These are phyloP conservation scores for Prinia subflava DNA, from an alignment of 2,113 vertebrate species.

Conservation along the genomic window DNA sequence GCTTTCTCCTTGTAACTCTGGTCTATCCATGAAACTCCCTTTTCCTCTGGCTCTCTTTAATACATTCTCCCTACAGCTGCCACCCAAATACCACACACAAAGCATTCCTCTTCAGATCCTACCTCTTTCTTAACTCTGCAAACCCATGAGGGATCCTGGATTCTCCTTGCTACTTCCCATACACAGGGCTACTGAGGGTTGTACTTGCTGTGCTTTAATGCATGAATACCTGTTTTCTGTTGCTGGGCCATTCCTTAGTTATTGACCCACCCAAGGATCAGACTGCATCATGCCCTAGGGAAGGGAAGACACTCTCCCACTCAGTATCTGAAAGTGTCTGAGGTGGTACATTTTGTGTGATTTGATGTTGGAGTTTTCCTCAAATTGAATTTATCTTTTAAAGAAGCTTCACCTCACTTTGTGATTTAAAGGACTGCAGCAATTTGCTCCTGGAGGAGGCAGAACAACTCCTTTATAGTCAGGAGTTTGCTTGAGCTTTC, in stretches of 20 bases:
- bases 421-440: neutral
- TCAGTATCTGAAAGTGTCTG: neutral
- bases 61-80: neutral
- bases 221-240: neutral
- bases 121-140: neutral
- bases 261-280: neutral
- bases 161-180: neutral
- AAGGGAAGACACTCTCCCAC: neutral
- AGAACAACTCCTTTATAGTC: neutral
- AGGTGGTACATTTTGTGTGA: neutral
- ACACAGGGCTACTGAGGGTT: neutral
- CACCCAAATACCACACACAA: neutral
- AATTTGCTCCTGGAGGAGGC: neutral
- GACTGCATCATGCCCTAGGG: accelerated
- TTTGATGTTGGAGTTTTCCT: neutral
- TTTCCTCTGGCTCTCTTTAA: neutral
- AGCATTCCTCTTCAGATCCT: neutral
- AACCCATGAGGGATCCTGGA: neutral
- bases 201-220: neutral
- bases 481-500: neutral
- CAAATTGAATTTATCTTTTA: neutral
- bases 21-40: neutral
- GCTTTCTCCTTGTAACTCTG: neutral
- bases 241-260: neutral
- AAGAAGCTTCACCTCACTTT: neutral